Evolutionary conservation across 2,888 invertebrate genomes (phyloP).

Genomic region (Plemyria rubiginata): DNA sequence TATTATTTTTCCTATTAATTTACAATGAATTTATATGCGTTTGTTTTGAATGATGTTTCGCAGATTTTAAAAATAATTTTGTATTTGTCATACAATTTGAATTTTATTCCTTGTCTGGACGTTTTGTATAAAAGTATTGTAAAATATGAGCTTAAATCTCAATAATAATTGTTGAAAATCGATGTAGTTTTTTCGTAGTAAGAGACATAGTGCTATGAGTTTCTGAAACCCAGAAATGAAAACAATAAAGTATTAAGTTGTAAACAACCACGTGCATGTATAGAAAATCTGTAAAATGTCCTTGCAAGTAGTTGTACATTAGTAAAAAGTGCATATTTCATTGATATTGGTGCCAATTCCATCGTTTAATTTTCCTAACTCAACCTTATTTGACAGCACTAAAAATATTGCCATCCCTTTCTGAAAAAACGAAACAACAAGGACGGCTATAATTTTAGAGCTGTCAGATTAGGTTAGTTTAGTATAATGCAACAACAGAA

Average conservation of each 20-base stretch:
- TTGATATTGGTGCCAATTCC: too few relatives aligned
- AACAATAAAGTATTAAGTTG: background rate
- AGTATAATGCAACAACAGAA: too few relatives aligned
- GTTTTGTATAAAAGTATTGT: conserved; percentile 8
- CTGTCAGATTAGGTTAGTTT: too few relatives aligned
- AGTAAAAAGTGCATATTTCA: background rate
- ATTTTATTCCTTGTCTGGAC: conserved; percentile 2
- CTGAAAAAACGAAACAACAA: too few relatives aligned
- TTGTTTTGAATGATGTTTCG: conserved; percentile 11
- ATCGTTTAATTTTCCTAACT: too few relatives aligned
- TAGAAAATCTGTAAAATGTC: background rate
- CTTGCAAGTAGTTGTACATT: background rate
- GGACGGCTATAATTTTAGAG: too few relatives aligned
- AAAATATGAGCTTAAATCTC: conserved; percentile 16
- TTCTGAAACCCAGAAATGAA: background rate
- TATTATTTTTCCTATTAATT: conserved; percentile 14
- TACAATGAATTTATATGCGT: conserved; percentile 8
- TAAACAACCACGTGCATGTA: background rate
- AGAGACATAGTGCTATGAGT: background rate
- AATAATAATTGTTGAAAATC: conserved; percentile 9
- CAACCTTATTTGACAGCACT: too few relatives aligned
- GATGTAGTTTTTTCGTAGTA: background rate
- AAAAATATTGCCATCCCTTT: too few relatives aligned
- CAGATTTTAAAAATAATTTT: background rate
- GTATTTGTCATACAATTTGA: background rate